Conservation (phyloP, 1,140 invertebrate genomes). For the Calliopsis andreniformis region DNA sequence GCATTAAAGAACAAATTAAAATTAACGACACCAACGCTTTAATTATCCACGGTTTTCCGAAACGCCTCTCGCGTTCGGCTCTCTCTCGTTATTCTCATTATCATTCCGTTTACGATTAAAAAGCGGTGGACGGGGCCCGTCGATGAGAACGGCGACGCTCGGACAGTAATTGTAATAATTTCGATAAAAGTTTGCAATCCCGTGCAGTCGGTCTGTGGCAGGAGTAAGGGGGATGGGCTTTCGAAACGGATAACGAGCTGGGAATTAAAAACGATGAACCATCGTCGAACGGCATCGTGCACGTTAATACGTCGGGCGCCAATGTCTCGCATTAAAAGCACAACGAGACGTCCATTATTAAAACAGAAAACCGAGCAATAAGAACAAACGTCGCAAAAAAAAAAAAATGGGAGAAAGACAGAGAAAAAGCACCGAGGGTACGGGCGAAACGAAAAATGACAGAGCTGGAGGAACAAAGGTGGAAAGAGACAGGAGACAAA, state of each 20-base stretch:
- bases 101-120: not conserved
- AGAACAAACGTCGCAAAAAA: constrained; percentile 9
- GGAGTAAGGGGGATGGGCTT: too few species aligned
- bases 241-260: not conserved
- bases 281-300: not conserved
- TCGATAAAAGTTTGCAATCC: not conserved
- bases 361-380: constrained; percentile 18
- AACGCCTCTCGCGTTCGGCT: not conserved
- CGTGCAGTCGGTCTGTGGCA: too few species aligned
- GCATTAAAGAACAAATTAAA: not conserved
- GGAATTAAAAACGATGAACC: constrained; percentile 27
- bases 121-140: not conserved
- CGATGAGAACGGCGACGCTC: not conserved
- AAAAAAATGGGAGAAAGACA: not conserved
- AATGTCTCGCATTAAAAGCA: constrained; percentile 30
- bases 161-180: constrained; percentile 28
- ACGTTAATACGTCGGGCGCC: constrained; percentile 22
- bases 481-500: not conserved
- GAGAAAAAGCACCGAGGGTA: too few species aligned
- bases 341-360: constrained; percentile 37
- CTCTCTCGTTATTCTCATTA: constrained; percentile 15
- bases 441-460: not conserved
- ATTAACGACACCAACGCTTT: not conserved
- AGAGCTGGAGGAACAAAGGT: too few species aligned
- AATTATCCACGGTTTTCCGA: not conserved